These are phyloP conservation scores for Myotis brandtii DNA, from an alignment of 2,113 vertebrate species.

Conservation along the genomic window DNA sequence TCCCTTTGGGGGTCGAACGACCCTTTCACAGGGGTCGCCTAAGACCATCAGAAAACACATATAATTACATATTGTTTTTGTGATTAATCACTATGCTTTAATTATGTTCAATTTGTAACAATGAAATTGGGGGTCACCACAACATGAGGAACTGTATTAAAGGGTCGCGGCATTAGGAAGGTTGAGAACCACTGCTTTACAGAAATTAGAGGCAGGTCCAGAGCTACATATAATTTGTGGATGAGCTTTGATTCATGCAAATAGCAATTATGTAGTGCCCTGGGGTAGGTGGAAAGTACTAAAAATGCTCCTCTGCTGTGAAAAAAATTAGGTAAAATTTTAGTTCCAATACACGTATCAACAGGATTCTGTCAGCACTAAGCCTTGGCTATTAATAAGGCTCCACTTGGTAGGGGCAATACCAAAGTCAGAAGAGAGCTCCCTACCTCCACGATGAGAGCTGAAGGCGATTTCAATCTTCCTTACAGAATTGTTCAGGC, in stretches of 20 bases:
- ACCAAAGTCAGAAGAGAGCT: neutral
- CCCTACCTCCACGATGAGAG: neutral
- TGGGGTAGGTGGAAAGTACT: neutral
- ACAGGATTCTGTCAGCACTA: neutral
- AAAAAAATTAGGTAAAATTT: neutral
- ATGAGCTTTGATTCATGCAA: neutral
- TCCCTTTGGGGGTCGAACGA: too few species aligned
- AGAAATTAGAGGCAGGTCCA: neutral
- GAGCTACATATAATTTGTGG: neutral
- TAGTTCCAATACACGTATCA: neutral
- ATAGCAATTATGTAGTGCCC: neutral
- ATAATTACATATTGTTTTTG: too few species aligned
- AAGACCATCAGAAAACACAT: too few species aligned
- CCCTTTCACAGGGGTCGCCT: too few species aligned
- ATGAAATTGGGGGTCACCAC: too few species aligned
- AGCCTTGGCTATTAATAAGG: neutral
- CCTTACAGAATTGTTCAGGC: neutral
- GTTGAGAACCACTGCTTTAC: neutral
- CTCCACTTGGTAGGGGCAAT: neutral
- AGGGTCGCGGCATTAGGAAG: too few species aligned
- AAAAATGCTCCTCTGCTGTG: neutral
- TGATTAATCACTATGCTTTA: too few species aligned
- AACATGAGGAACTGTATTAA: too few species aligned
- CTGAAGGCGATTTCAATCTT: neutral
- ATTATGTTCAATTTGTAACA: too few species aligned